Evolutionary conservation across 2,888 invertebrate genomes (phyloP).

Genomic region (Elgonia sp.): DNA sequence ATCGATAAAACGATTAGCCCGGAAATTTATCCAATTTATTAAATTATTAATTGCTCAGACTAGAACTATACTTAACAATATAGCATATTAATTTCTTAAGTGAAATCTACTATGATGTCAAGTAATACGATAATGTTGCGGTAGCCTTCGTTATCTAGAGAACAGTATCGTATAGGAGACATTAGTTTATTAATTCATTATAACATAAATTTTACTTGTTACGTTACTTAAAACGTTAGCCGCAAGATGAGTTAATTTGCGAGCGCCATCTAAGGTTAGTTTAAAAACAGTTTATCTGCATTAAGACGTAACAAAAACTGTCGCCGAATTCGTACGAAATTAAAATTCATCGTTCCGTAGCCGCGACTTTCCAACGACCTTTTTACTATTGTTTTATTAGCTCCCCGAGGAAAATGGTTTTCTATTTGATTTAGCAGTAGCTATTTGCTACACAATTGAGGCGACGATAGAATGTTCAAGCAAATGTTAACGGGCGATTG

Average conservation of each 20-base stretch:
- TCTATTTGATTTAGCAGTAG: conserved; percentile 56
- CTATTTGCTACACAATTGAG: conserved; percentile 62
- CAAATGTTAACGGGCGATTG: conserved; percentile 65
- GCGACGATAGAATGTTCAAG: conserved; percentile 64
- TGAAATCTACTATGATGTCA: conserved; percentile 48
- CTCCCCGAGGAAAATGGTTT: conserved; percentile 37
- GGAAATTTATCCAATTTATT: background rate
- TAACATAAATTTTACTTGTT: conserved; percentile 44
- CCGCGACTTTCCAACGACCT: background rate
- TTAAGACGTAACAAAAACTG: background rate
- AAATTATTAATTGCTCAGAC: conserved; percentile 15
- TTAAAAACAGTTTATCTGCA: background rate
- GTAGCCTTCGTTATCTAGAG: conserved; percentile 59
- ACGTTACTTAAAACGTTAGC: conserved; percentile 24
- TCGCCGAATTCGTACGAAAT: background rate
- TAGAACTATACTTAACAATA: background rate
- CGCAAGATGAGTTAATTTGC: background rate
- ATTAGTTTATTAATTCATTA: conserved; percentile 50
- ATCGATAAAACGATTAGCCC: no score
- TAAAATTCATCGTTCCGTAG: background rate
- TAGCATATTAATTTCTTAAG: conserved; percentile 30
- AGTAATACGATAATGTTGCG: conserved; percentile 61
- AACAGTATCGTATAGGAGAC: conserved; percentile 47
- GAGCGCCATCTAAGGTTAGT: background rate
- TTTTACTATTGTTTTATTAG: conserved; percentile 32